A percentile compares a stretch with the other conserved stretches of the same genome.
Evolutionary conservation across 2,113 vertebrate genomes (phyloP).

Genomic region (Sphaerodactylus townsendi): DNA sequence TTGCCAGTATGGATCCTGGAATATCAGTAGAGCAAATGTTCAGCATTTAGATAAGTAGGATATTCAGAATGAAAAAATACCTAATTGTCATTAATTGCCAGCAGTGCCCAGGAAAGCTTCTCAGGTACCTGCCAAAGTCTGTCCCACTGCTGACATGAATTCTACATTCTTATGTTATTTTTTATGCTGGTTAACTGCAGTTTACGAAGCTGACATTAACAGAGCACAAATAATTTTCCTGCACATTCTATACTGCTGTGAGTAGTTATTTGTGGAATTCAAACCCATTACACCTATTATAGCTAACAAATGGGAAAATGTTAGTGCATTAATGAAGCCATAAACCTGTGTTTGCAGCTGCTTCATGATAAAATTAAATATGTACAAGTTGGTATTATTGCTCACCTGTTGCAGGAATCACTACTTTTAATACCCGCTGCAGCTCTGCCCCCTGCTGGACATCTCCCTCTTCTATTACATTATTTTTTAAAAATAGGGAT

Average conservation of each 20-base stretch:
- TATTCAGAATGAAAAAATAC: neutral
- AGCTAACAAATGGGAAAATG: neutral
- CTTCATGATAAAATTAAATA: rapidly evolving
- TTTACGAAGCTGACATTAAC: neutral
- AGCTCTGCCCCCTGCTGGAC: conserved; percentile 49
- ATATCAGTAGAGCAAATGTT: neutral
- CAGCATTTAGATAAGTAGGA: neutral
- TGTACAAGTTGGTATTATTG: neutral
- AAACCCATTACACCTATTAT: neutral
- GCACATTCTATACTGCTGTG: neutral
- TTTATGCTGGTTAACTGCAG: neutral
- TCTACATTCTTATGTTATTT: neutral
- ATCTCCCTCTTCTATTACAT: neutral
- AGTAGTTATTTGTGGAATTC: neutral
- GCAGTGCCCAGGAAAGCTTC: neutral
- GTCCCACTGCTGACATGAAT: rapidly evolving
- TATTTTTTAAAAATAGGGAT: neutral
- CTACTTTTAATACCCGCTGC: neutral
- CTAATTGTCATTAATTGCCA: neutral
- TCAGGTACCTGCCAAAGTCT: neutral
- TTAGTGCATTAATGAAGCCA: conserved; percentile 1
- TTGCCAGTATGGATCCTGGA: neutral
- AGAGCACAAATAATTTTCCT: neutral
- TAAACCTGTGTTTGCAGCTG: neutral
- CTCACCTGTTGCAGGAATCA: rapidly evolving